These are phyloP conservation scores for Camponotus fellah DNA, from an alignment of 2,888 invertebrate genomes.

Conservation along the genomic window DNA sequence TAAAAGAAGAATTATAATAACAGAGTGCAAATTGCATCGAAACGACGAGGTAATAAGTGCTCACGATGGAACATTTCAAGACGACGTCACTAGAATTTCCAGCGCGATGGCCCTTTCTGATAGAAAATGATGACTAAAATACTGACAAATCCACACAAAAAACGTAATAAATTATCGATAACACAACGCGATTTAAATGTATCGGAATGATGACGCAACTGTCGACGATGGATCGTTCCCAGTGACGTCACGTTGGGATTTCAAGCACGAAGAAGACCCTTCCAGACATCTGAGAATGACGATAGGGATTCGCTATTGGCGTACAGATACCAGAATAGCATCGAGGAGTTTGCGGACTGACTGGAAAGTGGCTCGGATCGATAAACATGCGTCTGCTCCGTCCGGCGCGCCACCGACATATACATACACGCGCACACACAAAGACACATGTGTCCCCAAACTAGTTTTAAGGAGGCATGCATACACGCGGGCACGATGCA, in stretches of 20 bases:
- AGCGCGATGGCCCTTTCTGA: neutral
- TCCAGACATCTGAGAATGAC: neutral
- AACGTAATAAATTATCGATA: neutral
- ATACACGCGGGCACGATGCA: slow-evolving; percentile 69
- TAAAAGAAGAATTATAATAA: neutral
- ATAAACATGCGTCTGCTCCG: slow-evolving; percentile 82
- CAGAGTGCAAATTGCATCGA: neutral
- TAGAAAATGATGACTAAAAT: neutral
- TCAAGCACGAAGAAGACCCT: neutral
- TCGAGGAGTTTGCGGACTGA: slow-evolving; percentile 18
- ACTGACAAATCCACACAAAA: neutral
- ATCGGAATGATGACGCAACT: slow-evolving; percentile 25
- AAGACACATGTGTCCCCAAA: slow-evolving; percentile 59
- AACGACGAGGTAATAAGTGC: neutral
- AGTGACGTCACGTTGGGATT: slow-evolving; percentile 14
- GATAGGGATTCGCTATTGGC: slow-evolving; percentile 5
- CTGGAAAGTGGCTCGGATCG: slow-evolving; percentile 72
- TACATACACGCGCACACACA: slow-evolving; percentile 54
- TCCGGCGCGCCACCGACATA: slow-evolving; percentile 55
- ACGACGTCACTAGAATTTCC: neutral
- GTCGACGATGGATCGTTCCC: too few relatives aligned
- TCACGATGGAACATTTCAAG: neutral
- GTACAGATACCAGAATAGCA: slow-evolving; percentile 10
- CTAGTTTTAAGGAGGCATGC: slow-evolving; percentile 71
- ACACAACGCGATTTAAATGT: neutral